Evolutionary conservation across 2,888 invertebrate species (phyloP), one percentile per base, ranked within the genome.

Genomic region (Calliphora vomitoria): DNA sequence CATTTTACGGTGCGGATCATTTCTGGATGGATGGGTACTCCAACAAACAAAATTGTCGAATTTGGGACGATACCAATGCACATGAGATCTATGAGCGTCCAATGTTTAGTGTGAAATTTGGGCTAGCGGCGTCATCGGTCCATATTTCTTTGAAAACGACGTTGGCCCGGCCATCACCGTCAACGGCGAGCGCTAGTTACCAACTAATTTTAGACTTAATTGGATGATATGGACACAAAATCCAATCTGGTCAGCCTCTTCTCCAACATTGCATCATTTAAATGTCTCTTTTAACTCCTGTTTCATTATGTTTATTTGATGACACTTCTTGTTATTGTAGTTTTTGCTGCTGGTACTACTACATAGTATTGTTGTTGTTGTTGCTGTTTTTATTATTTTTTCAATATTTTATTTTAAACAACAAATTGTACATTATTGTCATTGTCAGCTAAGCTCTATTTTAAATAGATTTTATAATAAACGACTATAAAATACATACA

Each of bases 371-470:
- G 55, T 15, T 82, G 53, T 64, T 50, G 20, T 58, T 15, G 1
- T 47, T 75, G 20, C 18, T 69, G 20, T 25, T 11, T 31, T 20
- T 50, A 47, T 55, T 25, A 25, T 53, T 41, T 25, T 50, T 62
- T 62, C 6, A 75, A 41, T 72, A 31, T 72, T 35, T 60, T 64
- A 71, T 69, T 71, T 83, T 82, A 72, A 82, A 78, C 25, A 76
- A 84, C 81, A 87, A 87, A 87, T 84, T 87, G 38, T 62, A 68
- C 60, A 72, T 84, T 78, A 78, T 84, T 87, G 87, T 87, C 87
- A 82, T 84, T 87, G 87, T 87, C 87, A 87, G 84, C 81, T 87
- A 84, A 87, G 68, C 72, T 82, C 68, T 69, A 81, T 76, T 80
- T 80, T 64, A 85, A 85, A 85, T 75, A 64, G 69, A 69, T 80